Conservation (phyloP, 1,140 invertebrate species). For the Drosophila nikananu region DNA sequence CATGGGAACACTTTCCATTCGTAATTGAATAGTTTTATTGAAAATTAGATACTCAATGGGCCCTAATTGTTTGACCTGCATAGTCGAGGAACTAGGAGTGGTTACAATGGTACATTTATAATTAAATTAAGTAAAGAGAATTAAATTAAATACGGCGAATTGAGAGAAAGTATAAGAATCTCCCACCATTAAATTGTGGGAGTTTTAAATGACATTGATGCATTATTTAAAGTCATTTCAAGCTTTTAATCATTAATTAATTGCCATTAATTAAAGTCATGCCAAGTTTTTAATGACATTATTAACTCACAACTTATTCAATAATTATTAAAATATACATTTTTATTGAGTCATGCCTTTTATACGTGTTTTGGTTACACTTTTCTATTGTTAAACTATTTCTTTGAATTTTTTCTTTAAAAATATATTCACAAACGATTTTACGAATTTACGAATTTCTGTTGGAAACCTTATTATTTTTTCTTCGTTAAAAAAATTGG, state of each 20-base stretch:
- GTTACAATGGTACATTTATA: neutral
- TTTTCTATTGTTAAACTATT: neutral
- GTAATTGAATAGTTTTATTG: slow-evolving; percentile 65
- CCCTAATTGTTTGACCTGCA: slow-evolving; percentile 45
- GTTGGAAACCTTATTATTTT: neutral
- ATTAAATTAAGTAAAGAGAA: neutral
- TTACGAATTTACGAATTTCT: neutral
- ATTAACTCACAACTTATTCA: neutral
- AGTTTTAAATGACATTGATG: neutral
- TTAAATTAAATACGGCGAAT: neutral
- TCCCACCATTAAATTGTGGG: neutral
- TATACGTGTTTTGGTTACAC: neutral
- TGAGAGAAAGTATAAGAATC: too few species aligned
- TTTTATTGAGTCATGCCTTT: neutral
- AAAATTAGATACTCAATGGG: slow-evolving; percentile 58
- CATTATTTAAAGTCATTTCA: too few species aligned
- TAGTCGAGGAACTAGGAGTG: slow-evolving; percentile 4
- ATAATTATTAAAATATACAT: neutral
- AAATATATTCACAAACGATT: neutral
- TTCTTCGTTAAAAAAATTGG: neutral
- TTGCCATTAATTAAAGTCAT: too few species aligned
- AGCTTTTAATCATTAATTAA: too few species aligned
- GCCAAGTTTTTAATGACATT: neutral
- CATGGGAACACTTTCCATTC: slow-evolving; percentile 70
- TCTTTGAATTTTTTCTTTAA: neutral